These are phyloP conservation scores for Platycercus adscitus DNA, from an alignment of 2,113 vertebrate species.

Conservation along the genomic window DNA sequence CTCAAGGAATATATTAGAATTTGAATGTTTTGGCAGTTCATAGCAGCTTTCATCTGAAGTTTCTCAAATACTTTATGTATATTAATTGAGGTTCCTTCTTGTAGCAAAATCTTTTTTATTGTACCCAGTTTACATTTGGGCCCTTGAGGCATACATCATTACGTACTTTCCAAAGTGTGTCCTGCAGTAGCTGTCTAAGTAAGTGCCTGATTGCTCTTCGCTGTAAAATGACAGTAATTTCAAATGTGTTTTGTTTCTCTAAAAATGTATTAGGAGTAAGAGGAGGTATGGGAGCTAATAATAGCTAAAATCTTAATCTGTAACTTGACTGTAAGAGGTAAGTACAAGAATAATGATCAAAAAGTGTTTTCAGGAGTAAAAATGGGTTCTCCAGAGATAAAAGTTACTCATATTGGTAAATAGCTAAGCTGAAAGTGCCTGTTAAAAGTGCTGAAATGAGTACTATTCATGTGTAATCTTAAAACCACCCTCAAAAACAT, in stretches of 20 bases:
- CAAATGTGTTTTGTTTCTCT: neutral
- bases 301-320: neutral
- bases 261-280: neutral
- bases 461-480: neutral
- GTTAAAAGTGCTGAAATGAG: neutral
- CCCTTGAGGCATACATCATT: neutral
- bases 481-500: neutral
- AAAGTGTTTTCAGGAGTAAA: neutral
- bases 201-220: neutral
- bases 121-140: neutral
- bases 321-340: neutral
- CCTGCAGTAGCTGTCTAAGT: neutral
- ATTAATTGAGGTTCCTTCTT: neutral
- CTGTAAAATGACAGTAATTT: neutral
- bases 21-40: neutral
- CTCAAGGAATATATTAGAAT: neutral
- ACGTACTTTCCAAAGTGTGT: neutral
- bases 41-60: neutral
- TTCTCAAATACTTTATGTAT: neutral
- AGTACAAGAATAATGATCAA: neutral
- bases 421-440: neutral
- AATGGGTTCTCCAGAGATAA: neutral
- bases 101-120: neutral
- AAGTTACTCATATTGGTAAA: neutral
- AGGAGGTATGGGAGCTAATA: neutral